A percentile compares a stretch with the other conserved stretches of the same genome.
phyloP scores from a whole-genome alignment of 2,888 invertebrate genomes.

The Sipunculus nudus region DNA sequence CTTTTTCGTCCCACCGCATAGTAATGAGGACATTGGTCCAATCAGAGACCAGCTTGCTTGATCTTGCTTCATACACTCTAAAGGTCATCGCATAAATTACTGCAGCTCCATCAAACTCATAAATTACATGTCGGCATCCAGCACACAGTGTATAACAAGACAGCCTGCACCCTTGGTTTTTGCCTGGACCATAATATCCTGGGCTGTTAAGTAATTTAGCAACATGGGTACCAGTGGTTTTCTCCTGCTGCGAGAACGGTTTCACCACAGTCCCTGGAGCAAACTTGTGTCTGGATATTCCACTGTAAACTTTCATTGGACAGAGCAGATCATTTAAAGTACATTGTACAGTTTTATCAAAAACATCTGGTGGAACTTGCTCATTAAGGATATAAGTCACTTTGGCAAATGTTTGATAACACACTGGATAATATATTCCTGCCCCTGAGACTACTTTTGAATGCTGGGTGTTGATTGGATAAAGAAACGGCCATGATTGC shows the following conservation, averaged over 20 bases:
- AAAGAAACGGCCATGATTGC: constrained; percentile 32
- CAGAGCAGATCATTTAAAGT: constrained; percentile 29
- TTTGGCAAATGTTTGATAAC: constrained; percentile 27
- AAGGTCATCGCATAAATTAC: too few species aligned
- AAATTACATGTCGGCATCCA: too few species aligned
- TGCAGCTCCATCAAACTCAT: too few species aligned
- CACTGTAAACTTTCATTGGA: constrained; percentile 38
- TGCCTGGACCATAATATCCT: too few species aligned
- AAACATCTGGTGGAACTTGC: constrained; percentile 26
- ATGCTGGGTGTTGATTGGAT: constrained; percentile 35
- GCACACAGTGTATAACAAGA: too few species aligned
- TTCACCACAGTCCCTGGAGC: constrained; percentile 22
- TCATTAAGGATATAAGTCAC: constrained; percentile 25
- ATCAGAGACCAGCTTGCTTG: constrained; percentile 12
- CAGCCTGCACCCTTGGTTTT: too few species aligned
- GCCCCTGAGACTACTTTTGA: constrained; percentile 33
- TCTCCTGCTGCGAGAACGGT: too few species aligned
- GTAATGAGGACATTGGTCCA: constrained; percentile 37
- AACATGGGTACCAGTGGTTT: too few species aligned
- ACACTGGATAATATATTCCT: constrained; percentile 37
- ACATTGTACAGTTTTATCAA: constrained; percentile 35
- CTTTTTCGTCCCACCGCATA: constrained; percentile 22
- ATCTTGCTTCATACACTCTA: background rate
- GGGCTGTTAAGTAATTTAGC: too few species aligned
- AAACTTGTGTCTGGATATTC: constrained; percentile 34